Evolutionary conservation across 1,140 invertebrate species (phyloP).

Genomic region (Drosophila cardini): DNA sequence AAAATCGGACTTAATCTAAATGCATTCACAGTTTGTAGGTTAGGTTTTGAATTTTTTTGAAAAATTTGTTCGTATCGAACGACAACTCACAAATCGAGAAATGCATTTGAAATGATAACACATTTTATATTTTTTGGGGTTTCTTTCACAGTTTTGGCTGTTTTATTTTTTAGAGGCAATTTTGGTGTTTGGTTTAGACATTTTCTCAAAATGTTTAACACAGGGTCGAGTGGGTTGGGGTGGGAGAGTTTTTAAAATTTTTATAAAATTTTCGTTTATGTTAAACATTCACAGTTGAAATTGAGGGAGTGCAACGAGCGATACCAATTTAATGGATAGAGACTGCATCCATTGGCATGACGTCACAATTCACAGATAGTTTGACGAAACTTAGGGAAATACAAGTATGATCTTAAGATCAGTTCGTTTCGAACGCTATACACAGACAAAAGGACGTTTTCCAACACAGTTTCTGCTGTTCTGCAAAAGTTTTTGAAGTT

Average conservation of each 20-base stretch:
- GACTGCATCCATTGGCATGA: neutral
- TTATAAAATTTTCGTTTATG: constrained; percentile 57
- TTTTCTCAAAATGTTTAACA: constrained; percentile 72
- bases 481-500: constrained; percentile 14
- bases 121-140: constrained; percentile 6
- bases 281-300: constrained; percentile 35
- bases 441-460: constrained; percentile 1
- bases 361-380: constrained; percentile 66
- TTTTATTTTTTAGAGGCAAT: constrained; percentile 59
- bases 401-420: constrained; percentile 22
- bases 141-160: constrained; percentile 67
- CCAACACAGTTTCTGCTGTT: constrained; percentile 50
- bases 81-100: constrained; percentile 47
- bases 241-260: constrained; percentile 60
- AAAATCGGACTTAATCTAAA: constrained; percentile 40
- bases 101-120: constrained; percentile 37
- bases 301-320: constrained; percentile 14
- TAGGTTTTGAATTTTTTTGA: constrained; percentile 60
- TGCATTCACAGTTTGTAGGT: constrained; percentile 58
- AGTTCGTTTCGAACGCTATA: constrained; percentile 19
- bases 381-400: constrained; percentile 69
- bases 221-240: constrained; percentile 13
- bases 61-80: constrained; percentile 62
- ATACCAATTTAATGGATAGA: neutral
- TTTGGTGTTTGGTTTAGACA: constrained; percentile 62